Base-by-base conservation (phyloP, 2,888 invertebrate species). In the Nowickia ferox region DNA sequence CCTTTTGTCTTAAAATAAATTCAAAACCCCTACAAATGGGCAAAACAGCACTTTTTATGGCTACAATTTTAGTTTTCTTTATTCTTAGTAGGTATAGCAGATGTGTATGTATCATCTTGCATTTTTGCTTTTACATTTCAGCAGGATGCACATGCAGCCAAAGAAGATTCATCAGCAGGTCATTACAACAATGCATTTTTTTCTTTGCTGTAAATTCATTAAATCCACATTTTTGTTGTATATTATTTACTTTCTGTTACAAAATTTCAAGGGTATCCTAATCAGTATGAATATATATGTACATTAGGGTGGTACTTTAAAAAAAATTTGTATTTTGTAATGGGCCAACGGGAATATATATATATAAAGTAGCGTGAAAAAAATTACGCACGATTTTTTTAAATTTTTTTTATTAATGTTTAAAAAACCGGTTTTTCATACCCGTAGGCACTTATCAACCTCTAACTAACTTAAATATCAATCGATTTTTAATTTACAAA, bases 51-150 rank as follows among this genome's bases (percentile, higher is more conserved):
- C 17, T 63, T 59, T 71, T 68, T 15, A 72, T 55, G 48, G 9
- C 15, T 68, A 55, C 15, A 72, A 65, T 19, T 55, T 51, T 69
- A 46, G 22, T 69, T 40, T 63, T 63, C 30, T 9, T 80, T 63
- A 68, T 78, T 51, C 68, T 44, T 59, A 46, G 44, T n/a, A n/a
- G n/a, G n/a, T 19, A 22, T 15, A 57, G 63, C 85, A 85, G 85
- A 85, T 85, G 85, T 75, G 63, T 85, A 82, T 75, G 63, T 74
- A 74, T 53, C 84, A 85, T 81, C 69, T 77, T 77, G 63, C 22
- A 66, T 57, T 79, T 80, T 71, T 80, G 4, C 42, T 13, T 51
- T 69, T 40, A 57, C 69, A 65, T 55, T 53, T 63, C n/a, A 57
- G 19, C 68, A 85, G 78, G 69, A 85, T 77, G 30, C 59, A 55